Conservation (phyloP, 2,888 invertebrate species). For the Terebella lapidaria region DNA sequence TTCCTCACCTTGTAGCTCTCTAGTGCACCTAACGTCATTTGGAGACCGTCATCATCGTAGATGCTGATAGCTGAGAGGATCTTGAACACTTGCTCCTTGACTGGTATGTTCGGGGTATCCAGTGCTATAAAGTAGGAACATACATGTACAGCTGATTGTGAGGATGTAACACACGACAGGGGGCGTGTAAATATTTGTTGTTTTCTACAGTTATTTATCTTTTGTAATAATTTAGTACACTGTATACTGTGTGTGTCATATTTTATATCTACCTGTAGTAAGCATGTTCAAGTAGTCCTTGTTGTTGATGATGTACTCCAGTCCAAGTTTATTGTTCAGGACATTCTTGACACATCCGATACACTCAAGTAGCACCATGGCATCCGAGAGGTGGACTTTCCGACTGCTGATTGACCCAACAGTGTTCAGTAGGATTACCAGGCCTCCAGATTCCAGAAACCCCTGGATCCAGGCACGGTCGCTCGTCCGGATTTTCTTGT, state of each 20-base stretch:
- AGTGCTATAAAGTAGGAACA: slow-evolving; percentile 64
- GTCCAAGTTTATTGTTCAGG: slow-evolving; percentile 88
- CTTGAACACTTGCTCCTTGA: slow-evolving; percentile 96
- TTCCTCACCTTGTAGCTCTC: slow-evolving; percentile 87
- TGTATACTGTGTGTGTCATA: neutral
- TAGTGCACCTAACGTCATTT: slow-evolving; percentile 66
- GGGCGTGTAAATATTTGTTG: too few relatives aligned
- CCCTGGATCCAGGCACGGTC: slow-evolving; percentile 41
- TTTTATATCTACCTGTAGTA: slow-evolving; percentile 44
- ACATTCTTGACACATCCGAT: slow-evolving; percentile 45
- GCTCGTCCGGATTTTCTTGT: slow-evolving; percentile 36
- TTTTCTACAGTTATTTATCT: too few relatives aligned
- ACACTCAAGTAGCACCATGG: slow-evolving; percentile 44
- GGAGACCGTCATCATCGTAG: slow-evolving; percentile 71
- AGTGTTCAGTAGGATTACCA: slow-evolving; percentile 37
- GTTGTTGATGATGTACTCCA: slow-evolving; percentile 91
- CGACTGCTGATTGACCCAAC: slow-evolving; percentile 39
- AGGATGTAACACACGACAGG: neutral
- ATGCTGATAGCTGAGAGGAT: slow-evolving; percentile 89
- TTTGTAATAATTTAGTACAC: too few relatives aligned
- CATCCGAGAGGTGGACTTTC: slow-evolving; percentile 43
- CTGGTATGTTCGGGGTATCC: slow-evolving; percentile 81
- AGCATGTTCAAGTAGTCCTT: slow-evolving; percentile 86
- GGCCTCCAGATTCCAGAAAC: slow-evolving; percentile 40
- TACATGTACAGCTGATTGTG: slow-evolving; percentile 70